Evolutionary conservation across 2,888 invertebrate genomes (phyloP), one percentile per base, ranked within the genome.

Genomic region (Phortica magna): DNA sequence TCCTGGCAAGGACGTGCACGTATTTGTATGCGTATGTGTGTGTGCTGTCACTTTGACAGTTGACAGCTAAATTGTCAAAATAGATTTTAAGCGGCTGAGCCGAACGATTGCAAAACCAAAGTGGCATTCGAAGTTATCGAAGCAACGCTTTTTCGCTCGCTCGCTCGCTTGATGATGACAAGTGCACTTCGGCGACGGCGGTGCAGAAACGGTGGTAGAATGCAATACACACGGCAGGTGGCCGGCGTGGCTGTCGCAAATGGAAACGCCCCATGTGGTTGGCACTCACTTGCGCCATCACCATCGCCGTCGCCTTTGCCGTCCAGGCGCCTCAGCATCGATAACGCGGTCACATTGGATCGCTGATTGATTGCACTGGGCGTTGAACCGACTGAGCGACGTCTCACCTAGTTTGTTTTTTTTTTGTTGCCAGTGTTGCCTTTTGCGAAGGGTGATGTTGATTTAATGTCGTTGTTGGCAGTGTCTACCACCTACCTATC

Each of bases 51-150:
- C 79, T 74, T 67, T 87, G 85, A 87, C 88, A 83, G 80, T 82
- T 84, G 85, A 90, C 90, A 89, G 86, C 89, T 90, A 88, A 89
- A 88, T 89, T 90, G 90, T 89, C 90, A 90, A 89, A 89, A 90
- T 89, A 89, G 88, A 78, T 87, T 81, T 88, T 87, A 89, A 85
- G 84, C 83, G 84, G 79, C 81, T 68, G 78, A 84, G 39, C 39
- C 65, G 39, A 7, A 19, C 61, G 12, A 19, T 48, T 48, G 61
- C 61, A 19, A 61, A 61, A 19, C 12, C 61, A 61, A 61, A 61
- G 61, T 61, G 61, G 17, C 22, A 61, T 48, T 48, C 22, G 61
- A 61, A 61, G 61, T 61, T 22, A 61, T 14, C 14, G 5, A 14
- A 9, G 14, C 14, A 12, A 9, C 48, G 59, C 59, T 17, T 61